These are phyloP conservation scores for Ctenicera cuprea DNA, from an alignment of 2,888 invertebrate species.

Conservation along the genomic window DNA sequence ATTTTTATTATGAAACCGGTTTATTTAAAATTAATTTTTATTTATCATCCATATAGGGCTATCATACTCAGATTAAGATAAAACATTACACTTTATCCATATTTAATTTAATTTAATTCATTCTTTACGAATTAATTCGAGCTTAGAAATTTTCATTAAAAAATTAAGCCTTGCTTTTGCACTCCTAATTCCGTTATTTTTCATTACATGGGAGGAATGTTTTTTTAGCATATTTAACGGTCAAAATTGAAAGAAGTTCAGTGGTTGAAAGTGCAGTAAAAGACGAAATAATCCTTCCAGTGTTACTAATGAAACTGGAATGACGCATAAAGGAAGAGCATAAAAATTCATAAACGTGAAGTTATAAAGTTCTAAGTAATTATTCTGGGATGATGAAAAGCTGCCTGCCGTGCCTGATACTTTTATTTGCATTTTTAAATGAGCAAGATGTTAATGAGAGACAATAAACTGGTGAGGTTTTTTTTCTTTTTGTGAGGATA, in stretches of 20 bases:
- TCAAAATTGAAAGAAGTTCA: background rate
- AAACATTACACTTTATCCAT: conserved; percentile 3
- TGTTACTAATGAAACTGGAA: conserved; percentile 60
- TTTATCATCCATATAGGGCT: too few relatives aligned
- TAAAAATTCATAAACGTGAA: conserved; percentile 62
- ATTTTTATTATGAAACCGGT: background rate
- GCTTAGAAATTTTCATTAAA: conserved; percentile 23
- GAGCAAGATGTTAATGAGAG: conserved; percentile 51
- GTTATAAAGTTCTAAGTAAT: conserved; percentile 63
- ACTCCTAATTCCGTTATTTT: conserved; percentile 12
- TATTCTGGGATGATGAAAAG: conserved; percentile 62
- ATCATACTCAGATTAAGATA: background rate
- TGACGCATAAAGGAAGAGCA: conserved; percentile 60
- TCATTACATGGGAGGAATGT: conserved; percentile 1
- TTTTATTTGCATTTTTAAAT: conserved; percentile 56
- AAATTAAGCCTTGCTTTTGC: conserved; percentile 5
- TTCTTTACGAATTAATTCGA: conserved; percentile 2
- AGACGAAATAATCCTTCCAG: conserved; percentile 55
- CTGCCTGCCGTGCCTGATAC: conserved; percentile 57
- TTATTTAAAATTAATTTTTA: too few relatives aligned
- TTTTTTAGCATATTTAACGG: background rate
- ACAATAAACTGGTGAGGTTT: conserved; percentile 39
- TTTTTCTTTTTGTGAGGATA: conserved; percentile 19
- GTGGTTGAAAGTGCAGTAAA: conserved; percentile 56
- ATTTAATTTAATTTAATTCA: conserved; percentile 2